Evolutionary conservation across 2,888 invertebrate species (phyloP).

Genomic region (Diaphora mendica): DNA sequence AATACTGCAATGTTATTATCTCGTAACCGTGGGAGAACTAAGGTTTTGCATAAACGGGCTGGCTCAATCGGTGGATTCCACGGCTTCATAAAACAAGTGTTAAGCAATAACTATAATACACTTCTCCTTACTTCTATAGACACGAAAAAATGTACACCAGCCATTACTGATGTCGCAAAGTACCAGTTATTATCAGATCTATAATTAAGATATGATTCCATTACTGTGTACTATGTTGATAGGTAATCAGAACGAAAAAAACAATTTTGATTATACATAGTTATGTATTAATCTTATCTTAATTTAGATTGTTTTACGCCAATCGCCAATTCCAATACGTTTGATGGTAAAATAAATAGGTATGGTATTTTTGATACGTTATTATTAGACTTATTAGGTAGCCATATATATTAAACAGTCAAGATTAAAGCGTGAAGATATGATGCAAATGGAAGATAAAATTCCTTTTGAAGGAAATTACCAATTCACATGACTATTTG

Average conservation of each 20-base stretch:
- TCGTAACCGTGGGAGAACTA: neutral
- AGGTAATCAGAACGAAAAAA: conserved; percentile 52
- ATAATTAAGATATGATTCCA: conserved; percentile 46
- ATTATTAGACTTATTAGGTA: too few species aligned
- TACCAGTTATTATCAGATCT: conserved; percentile 33
- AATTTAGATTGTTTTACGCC: conserved; percentile 32
- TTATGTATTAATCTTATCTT: conserved; percentile 54
- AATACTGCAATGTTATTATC: neutral
- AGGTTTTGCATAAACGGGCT: neutral
- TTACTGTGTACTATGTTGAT: conserved; percentile 52
- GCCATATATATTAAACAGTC: neutral
- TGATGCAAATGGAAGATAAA: neutral
- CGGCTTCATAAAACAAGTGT: neutral
- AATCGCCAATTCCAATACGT: neutral
- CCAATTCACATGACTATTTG: neutral
- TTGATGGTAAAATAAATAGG: neutral
- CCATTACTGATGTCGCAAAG: neutral
- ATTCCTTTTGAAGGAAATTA: neutral
- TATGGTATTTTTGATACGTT: neutral
- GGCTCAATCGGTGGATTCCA: neutral
- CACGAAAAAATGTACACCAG: neutral
- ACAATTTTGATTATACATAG: conserved; percentile 29
- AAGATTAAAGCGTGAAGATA: neutral
- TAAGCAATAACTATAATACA: too few species aligned
- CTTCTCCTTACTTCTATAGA: too few species aligned